Conservation (phyloP, 2,113 vertebrate genomes). For the Chloropsis cyanopogon region DNA sequence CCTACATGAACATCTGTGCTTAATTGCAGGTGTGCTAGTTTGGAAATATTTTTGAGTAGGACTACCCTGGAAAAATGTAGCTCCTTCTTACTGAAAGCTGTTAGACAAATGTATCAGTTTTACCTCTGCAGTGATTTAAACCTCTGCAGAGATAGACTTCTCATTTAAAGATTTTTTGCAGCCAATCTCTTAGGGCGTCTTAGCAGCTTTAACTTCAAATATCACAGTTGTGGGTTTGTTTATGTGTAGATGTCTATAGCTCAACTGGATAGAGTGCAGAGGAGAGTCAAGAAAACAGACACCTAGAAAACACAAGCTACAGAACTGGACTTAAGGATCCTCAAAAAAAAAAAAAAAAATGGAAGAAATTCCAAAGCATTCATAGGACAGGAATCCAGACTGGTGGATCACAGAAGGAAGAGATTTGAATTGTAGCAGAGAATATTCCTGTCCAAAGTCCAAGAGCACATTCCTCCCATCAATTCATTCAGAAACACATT, state of each 20-base stretch:
- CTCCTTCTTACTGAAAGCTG: not conserved
- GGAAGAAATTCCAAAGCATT: not conserved
- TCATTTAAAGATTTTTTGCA: not conserved
- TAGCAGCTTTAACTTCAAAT: not conserved
- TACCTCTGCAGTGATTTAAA: not conserved
- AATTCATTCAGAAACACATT: not conserved
- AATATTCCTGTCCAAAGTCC: not conserved
- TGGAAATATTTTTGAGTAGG: not conserved
- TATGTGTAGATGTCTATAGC: not conserved
- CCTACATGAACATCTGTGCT: not conserved
- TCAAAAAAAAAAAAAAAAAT: not conserved
- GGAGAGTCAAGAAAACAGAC: not conserved
- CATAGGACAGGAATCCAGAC: not conserved
- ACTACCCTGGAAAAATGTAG: rapidly evolving
- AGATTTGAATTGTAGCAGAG: not conserved
- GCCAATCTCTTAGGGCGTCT: not conserved
- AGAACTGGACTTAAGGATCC: not conserved
- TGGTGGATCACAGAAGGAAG: not conserved
- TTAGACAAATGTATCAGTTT: not conserved
- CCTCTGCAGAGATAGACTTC: not conserved
- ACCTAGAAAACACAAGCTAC: not conserved
- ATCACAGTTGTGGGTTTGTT: not conserved
- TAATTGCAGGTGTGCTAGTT: not conserved
- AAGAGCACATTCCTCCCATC: not conserved
- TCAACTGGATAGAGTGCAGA: not conserved